These are phyloP conservation scores for Lasiurus borealis DNA, from an alignment of 2,113 vertebrate genomes.

Conservation along the genomic window DNA sequence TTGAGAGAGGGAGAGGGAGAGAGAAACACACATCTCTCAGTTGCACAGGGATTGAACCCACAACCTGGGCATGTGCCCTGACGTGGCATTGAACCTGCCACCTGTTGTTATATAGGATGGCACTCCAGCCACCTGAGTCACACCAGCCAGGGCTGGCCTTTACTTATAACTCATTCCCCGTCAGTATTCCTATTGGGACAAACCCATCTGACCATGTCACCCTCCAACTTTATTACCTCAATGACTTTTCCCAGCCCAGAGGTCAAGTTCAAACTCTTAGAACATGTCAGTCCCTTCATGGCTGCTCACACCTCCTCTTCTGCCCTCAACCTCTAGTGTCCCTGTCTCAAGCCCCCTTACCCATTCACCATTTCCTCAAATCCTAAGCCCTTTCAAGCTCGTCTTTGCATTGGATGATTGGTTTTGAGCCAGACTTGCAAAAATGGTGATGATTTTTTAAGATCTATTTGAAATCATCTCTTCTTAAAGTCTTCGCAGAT, in stretches of 20 bases:
- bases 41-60: background rate
- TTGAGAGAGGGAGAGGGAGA: background rate
- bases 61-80: background rate
- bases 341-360: background rate
- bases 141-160: background rate
- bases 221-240: slow-evolving; percentile 18
- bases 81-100: background rate
- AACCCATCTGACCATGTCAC: slow-evolving; percentile 11
- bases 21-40: background rate
- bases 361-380: background rate
- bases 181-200: background rate
- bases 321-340: background rate
- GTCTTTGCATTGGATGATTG: background rate
- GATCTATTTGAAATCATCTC: background rate
- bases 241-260: background rate
- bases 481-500: background rate
- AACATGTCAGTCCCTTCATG: background rate
- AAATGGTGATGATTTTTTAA: background rate
- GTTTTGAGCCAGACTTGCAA: background rate
- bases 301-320: background rate
- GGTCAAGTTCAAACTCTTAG: background rate
- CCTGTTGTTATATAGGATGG: background rate
- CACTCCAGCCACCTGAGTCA: background rate
- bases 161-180: background rate
- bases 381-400: background rate